Evolutionary conservation across 92 coral and sea anemone species (phyloP).

Genomic region (Zoanthus gigantus): DNA sequence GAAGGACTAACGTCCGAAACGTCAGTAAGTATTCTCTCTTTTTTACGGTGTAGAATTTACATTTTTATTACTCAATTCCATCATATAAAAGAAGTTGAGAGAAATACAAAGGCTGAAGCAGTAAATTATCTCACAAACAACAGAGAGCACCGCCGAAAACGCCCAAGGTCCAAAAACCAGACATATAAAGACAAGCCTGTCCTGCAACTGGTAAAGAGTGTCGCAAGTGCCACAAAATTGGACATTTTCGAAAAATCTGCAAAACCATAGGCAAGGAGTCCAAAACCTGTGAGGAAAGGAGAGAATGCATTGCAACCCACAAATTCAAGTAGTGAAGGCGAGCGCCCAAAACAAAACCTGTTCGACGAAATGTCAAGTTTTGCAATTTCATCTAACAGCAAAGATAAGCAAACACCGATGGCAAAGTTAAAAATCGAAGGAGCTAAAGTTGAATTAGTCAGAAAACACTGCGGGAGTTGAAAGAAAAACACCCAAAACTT

Average conservation of each 20-base stretch:
- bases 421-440: slow-evolving; percentile 12
- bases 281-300: slow-evolving; percentile 17
- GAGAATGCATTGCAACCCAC: slow-evolving; percentile 14
- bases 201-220: slow-evolving; percentile 26
- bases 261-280: background rate
- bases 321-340: slow-evolving; percentile 1
- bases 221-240: slow-evolving; percentile 14
- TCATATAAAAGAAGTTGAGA: slow-evolving; percentile 29
- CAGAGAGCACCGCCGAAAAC: slow-evolving; percentile 5
- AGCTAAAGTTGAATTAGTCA: slow-evolving; percentile 5
- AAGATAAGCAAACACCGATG: background rate
- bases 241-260: slow-evolving; percentile 19
- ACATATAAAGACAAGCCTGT: slow-evolving; percentile 13
- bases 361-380: slow-evolving; percentile 28
- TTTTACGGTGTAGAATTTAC: no score
- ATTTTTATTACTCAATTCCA: background rate
- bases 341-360: slow-evolving; percentile 12
- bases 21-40: no score
- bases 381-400: slow-evolving; percentile 8
- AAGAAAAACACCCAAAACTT: slow-evolving; percentile 19
- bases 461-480: slow-evolving; percentile 26
- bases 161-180: slow-evolving; percentile 26
- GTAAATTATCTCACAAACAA: slow-evolving; percentile 11
- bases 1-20: no score
- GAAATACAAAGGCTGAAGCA: slow-evolving; percentile 14